Evolutionary conservation across 2,797 vertebrate species (phyloP), one percentile per base, ranked within the genome.

Genomic region (Sebastes glaucus): DNA sequence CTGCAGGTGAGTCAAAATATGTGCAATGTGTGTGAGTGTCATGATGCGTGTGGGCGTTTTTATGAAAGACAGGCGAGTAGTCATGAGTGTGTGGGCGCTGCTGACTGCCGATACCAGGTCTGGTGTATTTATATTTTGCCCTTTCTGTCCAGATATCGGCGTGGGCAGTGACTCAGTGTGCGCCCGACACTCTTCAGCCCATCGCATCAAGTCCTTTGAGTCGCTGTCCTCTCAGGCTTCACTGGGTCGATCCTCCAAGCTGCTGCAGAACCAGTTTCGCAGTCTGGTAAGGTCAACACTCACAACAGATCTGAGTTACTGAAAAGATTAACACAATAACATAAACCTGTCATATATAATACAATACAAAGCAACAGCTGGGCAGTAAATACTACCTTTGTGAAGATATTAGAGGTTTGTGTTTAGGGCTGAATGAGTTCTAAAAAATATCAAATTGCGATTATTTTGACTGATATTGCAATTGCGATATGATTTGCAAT

Each of bases 131-230:
- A 77, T 90, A 63, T 76, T 68, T 49, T 59, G 9, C 56, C 25
- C 11, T 81, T 25, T 82, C 57, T 83, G 57, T 73, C 23, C 88
- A 99, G 99, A 99, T 94, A 98, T 99, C 25, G 97, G 97, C 28
- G 96, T 99, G 84, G 97, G 97, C 85, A 97, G 97, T 72, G 98
- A 99, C 87, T 98, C 98, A 9, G 97, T 99, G 93, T 98, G 97
- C 1, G 93, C 96, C 56, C 97, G 97, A 61, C 97, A 95, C 91
- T 95, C 98, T 52, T 97, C 97, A 13, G 98, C 98, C 80, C 97
- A 97, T 77, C 96, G 98, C 77, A 99, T 98, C 92, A 99, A 99
- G 91, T 99, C 99, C 0, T 98, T 99, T 5, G 99, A 99, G 94
- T 99, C 97, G 2, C 94, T 98, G 87, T 97, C 96, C 89, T 96